Base-by-base conservation (phyloP, 2,797 vertebrate species). In the Fistularia commersonii region DNA sequence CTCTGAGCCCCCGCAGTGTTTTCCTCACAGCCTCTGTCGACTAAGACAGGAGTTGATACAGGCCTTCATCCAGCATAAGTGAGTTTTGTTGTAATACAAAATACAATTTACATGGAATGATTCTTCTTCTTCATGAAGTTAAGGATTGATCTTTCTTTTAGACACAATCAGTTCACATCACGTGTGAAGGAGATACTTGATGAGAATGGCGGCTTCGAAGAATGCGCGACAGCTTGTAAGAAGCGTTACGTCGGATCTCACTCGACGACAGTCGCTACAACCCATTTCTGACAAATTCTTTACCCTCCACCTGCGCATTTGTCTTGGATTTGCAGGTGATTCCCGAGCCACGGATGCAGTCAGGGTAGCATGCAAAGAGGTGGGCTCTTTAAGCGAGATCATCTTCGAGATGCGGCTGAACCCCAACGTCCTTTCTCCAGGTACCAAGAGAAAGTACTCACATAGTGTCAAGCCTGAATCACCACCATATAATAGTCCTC, bases 331-430 rank as follows among this genome's bases (percentile, higher is more conserved):
- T 12, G 6, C 74, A 93, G 91, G 66, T 64, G 90, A 92, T 48
- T 77, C 82, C 15, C 76, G 79, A 37, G 80, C 82, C 13, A 84
- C 71, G 7, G 68, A 84, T 1, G 88, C 90, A n/a, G 76, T 93
- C 2, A 77, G 78, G 67, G 85, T 60, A 52, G 90, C 88, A 4
- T 93, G 92, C 69, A 85, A 71, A 72, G 88, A 90, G 1, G 83
- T 92, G 32, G 92, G 90, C 51, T 93, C 92, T 1, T 40, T 92
- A 41, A 88, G 88, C 51, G 64, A 92, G 66, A 87, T 91, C 70
- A 88, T 91, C 59, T 93, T 93, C 73, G 92, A 93, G 74, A 91
- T 93, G 85, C 90, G 90, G 33, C 90, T 93, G 33, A 93, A 91
- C 75, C 83, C 91, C 44, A 89, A 84, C 14, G 35, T 91, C 43